A percentile compares a stretch with the other conserved stretches of the same genome.
Conservation (phyloP, 2,797 vertebrate species). For the Melanotaenia pygmaea region DNA sequence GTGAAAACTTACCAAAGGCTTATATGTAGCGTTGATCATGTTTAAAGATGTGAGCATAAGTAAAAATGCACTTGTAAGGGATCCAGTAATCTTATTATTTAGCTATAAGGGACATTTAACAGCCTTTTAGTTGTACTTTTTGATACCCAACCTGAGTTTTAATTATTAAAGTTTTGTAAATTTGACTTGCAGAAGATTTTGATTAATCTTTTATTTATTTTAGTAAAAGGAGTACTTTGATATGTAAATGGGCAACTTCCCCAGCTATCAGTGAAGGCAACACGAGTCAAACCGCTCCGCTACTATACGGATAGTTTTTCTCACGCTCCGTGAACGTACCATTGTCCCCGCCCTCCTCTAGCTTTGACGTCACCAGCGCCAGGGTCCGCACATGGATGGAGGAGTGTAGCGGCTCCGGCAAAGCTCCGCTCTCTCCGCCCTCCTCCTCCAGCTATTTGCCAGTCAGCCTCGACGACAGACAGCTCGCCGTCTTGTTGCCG, state of each 20-base stretch:
- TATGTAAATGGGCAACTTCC: neutral
- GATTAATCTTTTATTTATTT: too few relatives aligned
- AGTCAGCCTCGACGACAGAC: constrained; percentile 44
- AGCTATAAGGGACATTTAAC: too few relatives aligned
- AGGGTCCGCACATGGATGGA: constrained; percentile 66
- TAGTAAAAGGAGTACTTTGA: too few relatives aligned
- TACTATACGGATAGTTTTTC: too few relatives aligned
- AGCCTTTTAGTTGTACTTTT: too few relatives aligned
- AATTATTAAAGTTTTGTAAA: too few relatives aligned
- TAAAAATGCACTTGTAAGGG: too few relatives aligned
- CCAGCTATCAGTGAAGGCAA: constrained; percentile 4
- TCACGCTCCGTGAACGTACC: constrained; percentile 22
- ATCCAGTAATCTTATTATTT: too few relatives aligned
- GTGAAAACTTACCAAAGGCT: neutral
- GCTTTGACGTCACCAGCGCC: constrained; percentile 70
- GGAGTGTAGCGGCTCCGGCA: constrained; percentile 44
- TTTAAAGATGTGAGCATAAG: too few relatives aligned
- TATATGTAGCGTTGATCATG: too few relatives aligned
- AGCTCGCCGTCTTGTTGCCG: constrained; percentile 53
- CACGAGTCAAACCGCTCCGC: neutral
- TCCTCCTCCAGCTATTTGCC: constrained; percentile 50
- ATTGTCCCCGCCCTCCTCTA: constrained; percentile 13
- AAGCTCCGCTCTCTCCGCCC: constrained; percentile 20
- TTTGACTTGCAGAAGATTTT: too few relatives aligned
- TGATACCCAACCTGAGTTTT: too few relatives aligned